phyloP scores from a whole-genome alignment of 2,113 vertebrate species.

The Hippocampus comes region DNA sequence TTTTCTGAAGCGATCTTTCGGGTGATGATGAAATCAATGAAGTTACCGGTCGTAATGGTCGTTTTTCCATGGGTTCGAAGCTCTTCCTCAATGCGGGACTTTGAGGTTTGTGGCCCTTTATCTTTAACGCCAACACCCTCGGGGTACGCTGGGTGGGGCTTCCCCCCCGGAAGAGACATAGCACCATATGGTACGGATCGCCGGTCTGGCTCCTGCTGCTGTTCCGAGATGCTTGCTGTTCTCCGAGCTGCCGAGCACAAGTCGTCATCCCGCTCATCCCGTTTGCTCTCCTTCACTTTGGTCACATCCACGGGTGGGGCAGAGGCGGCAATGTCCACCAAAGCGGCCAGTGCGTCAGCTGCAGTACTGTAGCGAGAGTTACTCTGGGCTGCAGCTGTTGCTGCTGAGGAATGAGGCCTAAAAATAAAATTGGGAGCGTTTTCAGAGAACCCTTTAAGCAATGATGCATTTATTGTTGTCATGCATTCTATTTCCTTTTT shows the following conservation, averaged over 20 bases:
- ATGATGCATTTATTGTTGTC: neutral
- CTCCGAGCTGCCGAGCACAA: constrained; percentile 70
- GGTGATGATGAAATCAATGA: constrained; percentile 99
- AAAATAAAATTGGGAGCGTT: neutral
- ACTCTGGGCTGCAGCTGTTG: constrained; percentile 70
- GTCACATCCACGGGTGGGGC: constrained; percentile 93
- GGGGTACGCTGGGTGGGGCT: constrained; percentile 80
- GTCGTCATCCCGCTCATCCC: constrained; percentile 83
- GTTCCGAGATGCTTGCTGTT: constrained; percentile 76
- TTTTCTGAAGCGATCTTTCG: constrained; percentile 96
- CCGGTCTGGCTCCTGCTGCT: constrained; percentile 71
- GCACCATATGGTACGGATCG: constrained; percentile 69
- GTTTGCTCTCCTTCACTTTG: constrained; percentile 89
- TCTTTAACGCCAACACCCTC: constrained; percentile 84
- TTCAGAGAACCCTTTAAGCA: neutral
- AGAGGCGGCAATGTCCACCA: constrained; percentile 91
- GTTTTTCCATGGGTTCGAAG: constrained; percentile 94
- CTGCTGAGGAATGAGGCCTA: constrained; percentile 72
- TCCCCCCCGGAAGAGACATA: constrained; percentile 73
- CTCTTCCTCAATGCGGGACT: constrained; percentile 96
- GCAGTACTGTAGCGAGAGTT: constrained; percentile 89
- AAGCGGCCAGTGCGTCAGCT: constrained; percentile 88
- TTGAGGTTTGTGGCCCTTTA: constrained; percentile 84
- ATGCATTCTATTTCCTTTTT: too few species aligned
- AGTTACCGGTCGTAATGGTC: constrained; percentile 96